These are phyloP conservation scores for Odontomyia ornata DNA, from an alignment of 2,888 invertebrate genomes.

Conservation along the genomic window DNA sequence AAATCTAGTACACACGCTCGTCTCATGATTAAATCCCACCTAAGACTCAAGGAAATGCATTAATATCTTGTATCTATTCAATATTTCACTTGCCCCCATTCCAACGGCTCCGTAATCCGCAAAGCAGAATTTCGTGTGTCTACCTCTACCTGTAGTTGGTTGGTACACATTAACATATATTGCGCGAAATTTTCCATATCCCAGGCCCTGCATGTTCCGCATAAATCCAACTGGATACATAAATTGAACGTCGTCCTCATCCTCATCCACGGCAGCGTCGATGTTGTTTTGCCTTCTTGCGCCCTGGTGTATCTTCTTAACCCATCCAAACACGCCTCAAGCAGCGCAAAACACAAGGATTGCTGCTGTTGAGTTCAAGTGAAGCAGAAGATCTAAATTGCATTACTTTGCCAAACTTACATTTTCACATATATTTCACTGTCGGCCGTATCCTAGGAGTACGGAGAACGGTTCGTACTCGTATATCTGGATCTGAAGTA, in stretches of 20 bases:
- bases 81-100: slow-evolving; percentile 7
- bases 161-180: background rate
- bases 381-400: slow-evolving; percentile 37
- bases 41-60: background rate
- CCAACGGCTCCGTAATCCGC: background rate
- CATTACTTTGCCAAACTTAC: slow-evolving; percentile 36
- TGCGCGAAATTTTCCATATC: slow-evolving; percentile 29
- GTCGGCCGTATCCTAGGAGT: background rate
- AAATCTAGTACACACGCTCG: background rate
- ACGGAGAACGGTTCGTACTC: background rate
- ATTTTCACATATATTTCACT: background rate
- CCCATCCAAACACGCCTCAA: slow-evolving; percentile 25
- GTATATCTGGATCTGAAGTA: background rate
- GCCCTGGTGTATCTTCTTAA: background rate
- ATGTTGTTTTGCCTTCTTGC: slow-evolving; percentile 19
- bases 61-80: slow-evolving; percentile 26
- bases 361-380: slow-evolving; percentile 8
- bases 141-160: background rate
- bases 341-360: background rate
- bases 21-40: no score
- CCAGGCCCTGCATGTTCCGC: slow-evolving; percentile 31
- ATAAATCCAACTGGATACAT: slow-evolving; percentile 35
- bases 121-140: no score
- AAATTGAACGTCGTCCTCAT: slow-evolving; percentile 36
- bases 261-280: background rate